Evolutionary conservation across 2,888 invertebrate genomes (phyloP).

Genomic region (Ectropis crepuscularia): DNA sequence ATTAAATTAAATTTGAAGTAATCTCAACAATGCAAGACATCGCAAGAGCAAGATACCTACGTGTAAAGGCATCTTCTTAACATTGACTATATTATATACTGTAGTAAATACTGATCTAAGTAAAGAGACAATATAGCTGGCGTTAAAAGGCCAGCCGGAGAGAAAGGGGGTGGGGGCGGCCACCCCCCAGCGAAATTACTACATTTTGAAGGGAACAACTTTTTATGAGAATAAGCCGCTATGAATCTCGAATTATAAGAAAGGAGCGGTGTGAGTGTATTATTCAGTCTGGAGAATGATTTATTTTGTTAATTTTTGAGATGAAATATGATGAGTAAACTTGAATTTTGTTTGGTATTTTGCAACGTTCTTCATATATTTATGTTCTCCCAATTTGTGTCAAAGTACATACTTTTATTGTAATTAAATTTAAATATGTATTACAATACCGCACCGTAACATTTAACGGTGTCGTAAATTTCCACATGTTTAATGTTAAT

Average conservation of each 20-base stretch:
- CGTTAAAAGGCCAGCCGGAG: conserved; percentile 82
- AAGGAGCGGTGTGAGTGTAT: conserved; percentile 63
- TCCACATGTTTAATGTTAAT: too few relatives aligned
- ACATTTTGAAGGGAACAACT: conserved; percentile 84
- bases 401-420: too few relatives aligned
- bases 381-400: too few relatives aligned
- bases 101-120: conserved; percentile 81
- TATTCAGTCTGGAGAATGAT: conserved; percentile 33
- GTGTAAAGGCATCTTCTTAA: conserved; percentile 36
- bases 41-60: too few relatives aligned
- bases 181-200: conserved; percentile 80
- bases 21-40: too few relatives aligned
- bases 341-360: neutral
- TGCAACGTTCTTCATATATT: neutral
- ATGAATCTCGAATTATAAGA: conserved; percentile 83
- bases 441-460: too few relatives aligned
- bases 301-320: conserved; percentile 44
- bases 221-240: conserved; percentile 84
- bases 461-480: too few relatives aligned
- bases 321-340: conserved; percentile 2
- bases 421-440: too few relatives aligned
- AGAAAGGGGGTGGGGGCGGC: conserved; percentile 61
- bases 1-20: too few relatives aligned
- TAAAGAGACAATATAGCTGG: conserved; percentile 83
- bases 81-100: conserved; percentile 60